Percentiles rank a stretch among this genome's conserved stretches.
These are phyloP conservation scores for Salmo trutta DNA, from an alignment of 2,797 vertebrate species.

Conservation along the genomic window DNA sequence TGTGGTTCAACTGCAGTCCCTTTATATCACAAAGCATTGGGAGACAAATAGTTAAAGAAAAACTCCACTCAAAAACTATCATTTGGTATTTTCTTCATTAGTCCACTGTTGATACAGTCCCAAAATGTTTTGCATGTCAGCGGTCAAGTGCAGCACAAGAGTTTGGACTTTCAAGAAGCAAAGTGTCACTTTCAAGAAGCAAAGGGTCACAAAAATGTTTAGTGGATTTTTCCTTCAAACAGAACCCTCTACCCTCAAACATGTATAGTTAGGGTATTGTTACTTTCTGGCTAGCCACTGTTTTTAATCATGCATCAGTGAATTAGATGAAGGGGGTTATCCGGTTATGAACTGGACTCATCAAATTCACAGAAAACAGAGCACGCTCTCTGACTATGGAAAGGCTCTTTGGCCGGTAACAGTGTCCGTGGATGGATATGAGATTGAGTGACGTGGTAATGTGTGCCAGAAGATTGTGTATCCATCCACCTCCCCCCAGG, in stretches of 20 bases:
- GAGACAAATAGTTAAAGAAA: slow-evolving; percentile 2
- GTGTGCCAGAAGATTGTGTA: neutral
- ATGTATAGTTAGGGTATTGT: neutral
- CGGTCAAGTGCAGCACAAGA: no score
- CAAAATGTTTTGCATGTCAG: no score
- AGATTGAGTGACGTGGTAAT: neutral
- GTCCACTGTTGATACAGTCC: no score
- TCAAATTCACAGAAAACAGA: neutral
- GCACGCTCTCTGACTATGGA: neutral
- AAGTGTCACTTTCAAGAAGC: no score
- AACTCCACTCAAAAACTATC: no score
- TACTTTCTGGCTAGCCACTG: neutral
- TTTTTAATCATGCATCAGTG: slow-evolving; percentile 10
- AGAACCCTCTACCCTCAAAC: neutral
- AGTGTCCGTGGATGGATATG: neutral
- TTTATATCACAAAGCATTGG: neutral
- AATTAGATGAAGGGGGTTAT: neutral
- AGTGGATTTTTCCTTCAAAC: no score
- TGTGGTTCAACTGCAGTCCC: neutral
- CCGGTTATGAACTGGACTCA: neutral
- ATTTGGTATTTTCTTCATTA: no score
- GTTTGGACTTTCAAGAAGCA: no score
- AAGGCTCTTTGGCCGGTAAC: neutral
- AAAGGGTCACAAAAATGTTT: no score
- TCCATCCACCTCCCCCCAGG: neutral